Base-by-base conservation (phyloP, 2,113 vertebrate species). In the Motacilla tschutschensis region DNA sequence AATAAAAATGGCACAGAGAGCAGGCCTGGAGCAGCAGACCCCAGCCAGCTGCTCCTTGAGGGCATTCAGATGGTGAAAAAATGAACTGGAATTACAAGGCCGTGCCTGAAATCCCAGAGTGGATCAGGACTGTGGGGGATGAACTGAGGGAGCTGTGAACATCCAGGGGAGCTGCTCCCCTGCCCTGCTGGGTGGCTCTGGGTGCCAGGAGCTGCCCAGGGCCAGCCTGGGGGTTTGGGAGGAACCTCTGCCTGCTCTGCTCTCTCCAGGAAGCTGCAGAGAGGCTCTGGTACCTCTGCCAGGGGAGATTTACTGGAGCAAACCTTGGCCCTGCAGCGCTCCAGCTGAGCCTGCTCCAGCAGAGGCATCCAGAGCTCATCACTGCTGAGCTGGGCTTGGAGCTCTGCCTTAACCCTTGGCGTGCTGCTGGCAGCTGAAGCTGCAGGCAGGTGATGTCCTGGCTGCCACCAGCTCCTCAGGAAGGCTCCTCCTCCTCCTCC, bases 251-350 rank as follows among this genome's bases (percentile, higher is more conserved):
- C 57, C 62, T 38, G 33, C 55, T 62, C 38, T 43, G 57, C 69
- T 83, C 79, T 85, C 79, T 89, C 9, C 91, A 82, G 83, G 78
- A 48, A 70, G 85, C n/a, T 67, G 74, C 57, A 63, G 21, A 75
- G 83, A 82, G 84, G 41, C 22, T 83, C 15, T 67, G 83, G 57
- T 75, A 16, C 79, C 63, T 77, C 87, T 94, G 78, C 65, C 92
- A 66, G 79, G 77, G 70, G 63, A 91, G 70, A 92, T 91, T 65
- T 79, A 55, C 62, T 95, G 74, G 90, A 94, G 85, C 79, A 93
- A 94, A 88, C 33, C 7, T 44, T 53, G 84, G 77, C 77, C 26
- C 88, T 69, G 90, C 59, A 75, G 58, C 63, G 5, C 10, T 48
- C 63, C 46, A n/a, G n/a, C 6, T 41, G 46, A 35, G 53, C 62